phyloP scores from a whole-genome alignment of 2,113 vertebrate species.

The Tyto alba region DNA sequence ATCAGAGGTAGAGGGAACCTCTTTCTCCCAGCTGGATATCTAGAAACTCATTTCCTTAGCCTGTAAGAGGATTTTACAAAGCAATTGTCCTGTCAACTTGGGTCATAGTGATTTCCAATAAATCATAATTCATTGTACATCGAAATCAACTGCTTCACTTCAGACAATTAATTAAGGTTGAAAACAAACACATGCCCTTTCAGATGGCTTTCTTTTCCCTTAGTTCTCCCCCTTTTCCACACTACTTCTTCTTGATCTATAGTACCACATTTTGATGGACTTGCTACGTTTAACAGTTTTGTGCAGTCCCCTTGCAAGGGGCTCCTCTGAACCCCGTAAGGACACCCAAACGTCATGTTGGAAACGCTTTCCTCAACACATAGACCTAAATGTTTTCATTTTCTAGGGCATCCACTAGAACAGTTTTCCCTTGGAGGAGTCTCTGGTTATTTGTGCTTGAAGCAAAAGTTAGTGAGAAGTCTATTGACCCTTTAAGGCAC shows the following conservation, averaged over 20 bases:
- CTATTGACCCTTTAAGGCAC: slow-evolving; percentile 61
- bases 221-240: not conserved
- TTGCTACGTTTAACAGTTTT: not conserved
- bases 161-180: slow-evolving; percentile 9
- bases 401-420: slow-evolving; percentile 40
- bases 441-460: slow-evolving; percentile 60
- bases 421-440: slow-evolving; percentile 35
- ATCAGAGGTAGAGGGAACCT: not conserved
- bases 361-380: not conserved
- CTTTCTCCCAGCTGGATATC: not conserved
- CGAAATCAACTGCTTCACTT: slow-evolving; percentile 31
- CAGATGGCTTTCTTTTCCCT: not conserved
- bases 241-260: not conserved
- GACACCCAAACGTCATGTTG: not conserved
- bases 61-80: not conserved
- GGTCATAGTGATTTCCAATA: slow-evolving; percentile 9
- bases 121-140: slow-evolving; percentile 20
- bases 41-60: not conserved
- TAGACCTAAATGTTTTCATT: slow-evolving; percentile 25
- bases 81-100: not conserved
- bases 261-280: not conserved
- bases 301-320: not conserved
- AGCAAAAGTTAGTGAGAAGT: slow-evolving; percentile 44
- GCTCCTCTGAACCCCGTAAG: not conserved
- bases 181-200: not conserved